Evolutionary conservation across 2,797 vertebrate genomes (phyloP), one percentile per base, ranked within the genome.

Genomic region (Sphenodon punctatus): DNA sequence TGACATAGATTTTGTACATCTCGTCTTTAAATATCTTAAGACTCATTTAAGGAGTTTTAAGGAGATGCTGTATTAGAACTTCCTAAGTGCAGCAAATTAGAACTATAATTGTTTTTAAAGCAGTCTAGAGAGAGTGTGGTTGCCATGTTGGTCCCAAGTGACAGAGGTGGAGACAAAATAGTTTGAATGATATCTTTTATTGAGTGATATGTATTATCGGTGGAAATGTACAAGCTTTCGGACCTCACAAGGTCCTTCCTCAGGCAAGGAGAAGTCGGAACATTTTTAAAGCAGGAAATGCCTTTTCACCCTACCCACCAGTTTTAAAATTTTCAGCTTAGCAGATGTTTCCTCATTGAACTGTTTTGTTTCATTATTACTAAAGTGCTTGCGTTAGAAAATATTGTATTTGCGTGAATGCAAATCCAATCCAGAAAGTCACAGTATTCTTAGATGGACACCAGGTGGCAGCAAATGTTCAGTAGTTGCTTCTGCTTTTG

Each of bases 381-480:
- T 15, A 23, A 65, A 13, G 2, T 8, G 4, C 55, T 64, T 60
- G 5, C 42, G 11, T 49, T 59, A 39, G 32, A 60, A 60, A 36
- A 8, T 22, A 10, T 30, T 48, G 51, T 10, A 11, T 51, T 27
- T n/a, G n/a, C n/a, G n/a, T n/a, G n/a, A n/a, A n/a, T n/a, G n/a
- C n/a, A n/a, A n/a, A n/a, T n/a, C n/a, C n/a, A n/a, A n/a, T n/a
- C n/a, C n/a, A n/a, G n/a, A n/a, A n/a, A n/a, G 14, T 27, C 12
- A 0, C 45, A 53, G 49, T 17, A 80, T 66, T 60, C 59, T 75
- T 60, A 81, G 20, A 7, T 75, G 80, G 75, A 75, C 94, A 92
- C 91, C 91, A 95, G 94, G 83, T 95, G 95, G 93, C 94, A 95
- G 91, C 91, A 95, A 66, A 93, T 89, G 83, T 84, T 89, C 88